Conservation (phyloP, 2,888 invertebrate genomes). For the Epistrophe grossulariae region DNA sequence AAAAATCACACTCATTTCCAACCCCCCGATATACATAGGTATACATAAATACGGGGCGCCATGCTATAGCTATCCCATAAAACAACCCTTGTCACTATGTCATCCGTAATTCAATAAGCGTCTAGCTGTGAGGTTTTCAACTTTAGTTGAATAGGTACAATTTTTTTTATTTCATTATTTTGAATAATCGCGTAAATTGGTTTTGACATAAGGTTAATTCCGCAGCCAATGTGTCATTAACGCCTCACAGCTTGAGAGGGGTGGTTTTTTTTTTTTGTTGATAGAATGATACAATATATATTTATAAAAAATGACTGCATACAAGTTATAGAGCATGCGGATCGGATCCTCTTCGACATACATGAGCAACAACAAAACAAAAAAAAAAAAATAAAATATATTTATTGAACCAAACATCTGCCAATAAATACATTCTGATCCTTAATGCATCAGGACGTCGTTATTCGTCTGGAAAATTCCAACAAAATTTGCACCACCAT, state of each 20-base stretch:
- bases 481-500: constrained; percentile 64
- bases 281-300: not conserved
- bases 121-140: constrained; percentile 37
- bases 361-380: constrained; percentile 24
- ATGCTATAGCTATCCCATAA: constrained; percentile 53
- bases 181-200: constrained; percentile 74
- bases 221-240: constrained; percentile 73
- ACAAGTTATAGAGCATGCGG: not conserved
- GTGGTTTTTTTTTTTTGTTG: constrained; percentile 18
- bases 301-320: constrained; percentile 11
- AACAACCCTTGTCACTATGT: constrained; percentile 50
- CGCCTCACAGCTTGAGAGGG: constrained; percentile 61
- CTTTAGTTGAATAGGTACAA: not conserved
- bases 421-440: constrained; percentile 65
- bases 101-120: constrained; percentile 46
- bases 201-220: constrained; percentile 75
- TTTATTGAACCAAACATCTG: constrained; percentile 60
- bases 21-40: not conserved
- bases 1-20: constrained; percentile 51
- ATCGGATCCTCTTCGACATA: constrained; percentile 28
- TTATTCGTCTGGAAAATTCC: constrained; percentile 72
- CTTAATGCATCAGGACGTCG: constrained; percentile 71
- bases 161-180: constrained; percentile 23
- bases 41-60: constrained; percentile 14
- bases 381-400: not conserved